Conservation (phyloP, 2,797 vertebrate genomes). For the Lateolabrax maculatus region DNA sequence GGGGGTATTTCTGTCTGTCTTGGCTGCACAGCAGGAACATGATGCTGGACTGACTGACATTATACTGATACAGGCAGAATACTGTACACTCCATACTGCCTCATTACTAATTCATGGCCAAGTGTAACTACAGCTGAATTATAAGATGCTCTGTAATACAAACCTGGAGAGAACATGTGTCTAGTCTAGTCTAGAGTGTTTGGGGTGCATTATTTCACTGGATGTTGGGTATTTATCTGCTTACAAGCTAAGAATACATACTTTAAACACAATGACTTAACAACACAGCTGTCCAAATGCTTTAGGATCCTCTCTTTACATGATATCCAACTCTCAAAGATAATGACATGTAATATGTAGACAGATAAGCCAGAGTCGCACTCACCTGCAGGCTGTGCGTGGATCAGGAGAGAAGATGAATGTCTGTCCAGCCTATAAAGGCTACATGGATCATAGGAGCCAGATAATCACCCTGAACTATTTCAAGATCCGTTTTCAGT, state of each 20-base stretch:
- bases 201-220: neutral
- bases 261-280: conserved; percentile 2
- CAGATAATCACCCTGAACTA: conserved; percentile 23
- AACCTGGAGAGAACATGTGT: conserved; percentile 13
- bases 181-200: conserved; percentile 11
- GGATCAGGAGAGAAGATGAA: conserved; percentile 43
- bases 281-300: neutral
- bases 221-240: neutral
- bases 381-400: conserved; percentile 71
- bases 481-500: conserved; percentile 36
- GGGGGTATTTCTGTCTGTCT: conserved; percentile 2
- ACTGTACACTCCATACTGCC: conserved; percentile 51
- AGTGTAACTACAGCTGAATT: conserved; percentile 66
- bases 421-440: conserved; percentile 43
- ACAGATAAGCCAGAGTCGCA: conserved; percentile 26
- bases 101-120: conserved; percentile 69
- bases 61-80: conserved; percentile 25
- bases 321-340: neutral
- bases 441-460: conserved; percentile 53
- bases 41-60: conserved; percentile 13
- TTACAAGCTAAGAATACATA: neutral
- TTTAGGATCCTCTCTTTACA: neutral
- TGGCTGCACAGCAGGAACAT: conserved; percentile 37
- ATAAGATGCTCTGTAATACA: conserved; percentile 37
- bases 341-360: neutral